phyloP scores from a whole-genome alignment of 1,140 invertebrate species.

The Zaprionus davidi region DNA sequence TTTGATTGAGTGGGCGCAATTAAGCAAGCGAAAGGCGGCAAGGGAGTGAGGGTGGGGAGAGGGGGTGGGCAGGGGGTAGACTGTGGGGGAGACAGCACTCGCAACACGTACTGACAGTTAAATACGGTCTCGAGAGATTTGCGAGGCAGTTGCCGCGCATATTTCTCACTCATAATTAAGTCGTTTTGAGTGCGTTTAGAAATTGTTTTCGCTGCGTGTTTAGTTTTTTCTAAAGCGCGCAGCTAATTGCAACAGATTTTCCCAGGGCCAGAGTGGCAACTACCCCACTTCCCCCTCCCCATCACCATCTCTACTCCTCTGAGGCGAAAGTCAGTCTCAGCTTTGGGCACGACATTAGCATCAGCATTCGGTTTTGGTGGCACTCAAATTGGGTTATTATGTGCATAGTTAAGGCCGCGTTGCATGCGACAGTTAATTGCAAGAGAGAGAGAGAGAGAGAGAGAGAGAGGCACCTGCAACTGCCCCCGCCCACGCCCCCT shows the following conservation, averaged over 20 bases:
- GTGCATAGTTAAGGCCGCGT: constrained; percentile 75
- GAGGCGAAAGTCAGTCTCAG: constrained; percentile 59
- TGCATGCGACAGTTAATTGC: constrained; percentile 78
- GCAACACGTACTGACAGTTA: constrained; percentile 51
- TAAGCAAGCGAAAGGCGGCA: constrained; percentile 41
- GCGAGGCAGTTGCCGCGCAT: constrained; percentile 65
- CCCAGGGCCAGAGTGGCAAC: constrained; percentile 51
- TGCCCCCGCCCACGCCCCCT: constrained; percentile 24
- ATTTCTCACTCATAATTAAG: constrained; percentile 82
- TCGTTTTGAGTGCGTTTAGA: constrained; percentile 82
- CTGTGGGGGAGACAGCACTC: neutral
- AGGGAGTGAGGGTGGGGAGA: neutral
- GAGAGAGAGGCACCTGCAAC: neutral
- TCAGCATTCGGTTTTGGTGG: constrained; percentile 31
- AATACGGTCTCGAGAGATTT: constrained; percentile 58
- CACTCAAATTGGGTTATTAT: constrained; percentile 77
- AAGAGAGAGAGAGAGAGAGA: neutral
- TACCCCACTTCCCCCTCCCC: neutral
- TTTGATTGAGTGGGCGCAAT: constrained; percentile 82
- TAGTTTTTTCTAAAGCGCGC: constrained; percentile 70
- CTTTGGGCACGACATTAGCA: constrained; percentile 13
- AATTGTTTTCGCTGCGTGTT: constrained; percentile 82
- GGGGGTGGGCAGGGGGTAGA: too few species aligned
- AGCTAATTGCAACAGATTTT: constrained; percentile 82
- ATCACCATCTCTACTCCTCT: neutral